phyloP scores from a whole-genome alignment of 2,113 vertebrate genomes.

The Chelonoidis abingdonii region DNA sequence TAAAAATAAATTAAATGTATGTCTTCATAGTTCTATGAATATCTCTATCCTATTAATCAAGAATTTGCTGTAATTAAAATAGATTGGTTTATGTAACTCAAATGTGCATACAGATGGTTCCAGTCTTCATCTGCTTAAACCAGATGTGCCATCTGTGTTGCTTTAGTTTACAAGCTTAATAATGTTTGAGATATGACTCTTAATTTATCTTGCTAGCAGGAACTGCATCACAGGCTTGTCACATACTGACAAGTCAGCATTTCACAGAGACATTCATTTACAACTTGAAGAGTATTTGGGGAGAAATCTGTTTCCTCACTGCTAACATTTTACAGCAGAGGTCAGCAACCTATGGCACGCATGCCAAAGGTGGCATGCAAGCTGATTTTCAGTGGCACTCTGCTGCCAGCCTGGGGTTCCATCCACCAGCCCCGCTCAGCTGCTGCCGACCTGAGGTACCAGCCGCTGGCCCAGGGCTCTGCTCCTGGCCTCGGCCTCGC shows the following conservation, averaged over 20 bases:
- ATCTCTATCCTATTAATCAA: background rate
- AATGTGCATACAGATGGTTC: background rate
- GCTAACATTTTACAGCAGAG: background rate
- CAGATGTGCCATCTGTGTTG: rapidly evolving
- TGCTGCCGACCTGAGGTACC: too few relatives aligned
- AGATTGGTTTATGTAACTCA: background rate
- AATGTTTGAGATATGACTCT: background rate
- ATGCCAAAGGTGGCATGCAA: too few relatives aligned
- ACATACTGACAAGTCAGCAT: background rate
- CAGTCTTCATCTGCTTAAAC: background rate
- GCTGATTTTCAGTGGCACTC: too few relatives aligned
- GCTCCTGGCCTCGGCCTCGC: too few relatives aligned
- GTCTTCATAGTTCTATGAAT: background rate
- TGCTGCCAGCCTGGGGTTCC: too few relatives aligned
- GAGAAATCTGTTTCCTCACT: background rate
- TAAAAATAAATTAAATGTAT: background rate
- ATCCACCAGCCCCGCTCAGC: too few relatives aligned
- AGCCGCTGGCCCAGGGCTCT: too few relatives aligned
- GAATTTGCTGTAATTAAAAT: background rate
- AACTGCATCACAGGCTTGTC: background rate
- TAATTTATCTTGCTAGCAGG: background rate
- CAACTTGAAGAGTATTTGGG: background rate
- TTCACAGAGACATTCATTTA: background rate
- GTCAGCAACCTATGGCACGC: too few relatives aligned
- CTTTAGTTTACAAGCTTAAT: background rate